Base-by-base conservation (phyloP, 1,140 invertebrate genomes). In the Drosophila melanica region DNA sequence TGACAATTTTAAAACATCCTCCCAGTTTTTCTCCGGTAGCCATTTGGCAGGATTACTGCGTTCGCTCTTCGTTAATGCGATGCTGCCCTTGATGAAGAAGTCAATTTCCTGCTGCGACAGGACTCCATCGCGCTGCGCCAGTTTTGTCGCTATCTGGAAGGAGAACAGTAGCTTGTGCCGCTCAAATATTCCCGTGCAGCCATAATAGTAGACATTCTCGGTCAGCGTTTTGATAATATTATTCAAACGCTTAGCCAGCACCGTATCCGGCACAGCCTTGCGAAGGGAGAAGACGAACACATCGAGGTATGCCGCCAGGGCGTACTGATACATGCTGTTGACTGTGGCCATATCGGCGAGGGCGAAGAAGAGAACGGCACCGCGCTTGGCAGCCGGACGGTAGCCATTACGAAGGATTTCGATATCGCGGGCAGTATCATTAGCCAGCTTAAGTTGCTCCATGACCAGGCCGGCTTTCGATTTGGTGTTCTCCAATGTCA, bases 261-360 rank as follows among this genome's bases (percentile, higher is more conserved):
- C 93, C 5, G 95, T 94, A 90, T 97, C 96, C 0, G 96, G 95
- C 77, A 96, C 92, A 7, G 96, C 95, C 91, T 96, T 97, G 58
- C 94, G 94, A 30, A 98, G 91, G 0, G 97, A 97, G 80, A 94
- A 95, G 12, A 94, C 93, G 82, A 98, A 98, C 0, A 98, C 95
- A 59, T 96, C 94, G 3, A 97, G 89, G 78, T 97, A 97, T 2
- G 95, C 95, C 4, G 93, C 94, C 20, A 98, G 92, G 0, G 97
- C 97, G 92, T 98, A 98, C 80, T 98, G 97, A 90, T 98, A 98
- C 97, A 98, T 98, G 10, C 94, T 92, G 90, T 97, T 97, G 0
- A 98, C 95, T 0, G 93, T 93, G 0, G 96, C 94, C 96, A 98
- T 96, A 86, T 98, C 97, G 0, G 96, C 94, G 8, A 98, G 92